These are phyloP conservation scores for Rotaria sp. DNA, from an alignment of 2,888 invertebrate species.

Conservation along the genomic window DNA sequence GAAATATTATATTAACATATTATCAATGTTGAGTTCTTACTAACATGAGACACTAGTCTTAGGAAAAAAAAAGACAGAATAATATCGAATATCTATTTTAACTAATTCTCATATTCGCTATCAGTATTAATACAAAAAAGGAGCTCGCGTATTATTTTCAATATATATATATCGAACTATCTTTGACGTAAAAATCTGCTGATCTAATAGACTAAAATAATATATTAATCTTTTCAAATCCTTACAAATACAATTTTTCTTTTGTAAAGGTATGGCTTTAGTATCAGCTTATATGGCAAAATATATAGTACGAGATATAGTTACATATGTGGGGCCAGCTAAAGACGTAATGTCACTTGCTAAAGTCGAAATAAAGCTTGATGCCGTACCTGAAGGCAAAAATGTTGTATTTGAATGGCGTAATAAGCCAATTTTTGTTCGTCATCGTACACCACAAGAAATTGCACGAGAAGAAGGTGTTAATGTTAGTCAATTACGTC, in stretches of 20 bases:
- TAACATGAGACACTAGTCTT: too few species aligned
- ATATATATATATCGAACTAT: too few species aligned
- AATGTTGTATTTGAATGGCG: constrained; percentile 86
- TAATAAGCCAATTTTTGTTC: constrained; percentile 79
- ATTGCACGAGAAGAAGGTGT: constrained; percentile 66
- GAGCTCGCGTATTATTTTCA: too few species aligned
- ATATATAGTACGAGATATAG: constrained; percentile 70
- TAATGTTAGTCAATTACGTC: constrained; percentile 69
- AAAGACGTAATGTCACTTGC: constrained; percentile 90
- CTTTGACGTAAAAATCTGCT: too few species aligned
- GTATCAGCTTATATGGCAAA: constrained; percentile 76
- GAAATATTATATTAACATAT: too few species aligned
- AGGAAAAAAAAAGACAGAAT: too few species aligned
- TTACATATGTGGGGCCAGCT: constrained; percentile 76
- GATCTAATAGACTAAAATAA: too few species aligned
- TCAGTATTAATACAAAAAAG: too few species aligned
- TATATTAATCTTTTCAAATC: neutral
- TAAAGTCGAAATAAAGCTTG: constrained; percentile 84
- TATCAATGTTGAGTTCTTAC: too few species aligned
- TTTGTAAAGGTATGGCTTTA: constrained; percentile 65
- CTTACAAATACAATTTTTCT: neutral
- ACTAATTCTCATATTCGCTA: too few species aligned
- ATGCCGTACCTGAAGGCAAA: constrained; percentile 72
- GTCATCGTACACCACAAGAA: constrained; percentile 68
- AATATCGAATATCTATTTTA: too few species aligned